Evolutionary conservation across 2,113 vertebrate genomes (phyloP).

Genomic region (Pachycephala philippinensis): DNA sequence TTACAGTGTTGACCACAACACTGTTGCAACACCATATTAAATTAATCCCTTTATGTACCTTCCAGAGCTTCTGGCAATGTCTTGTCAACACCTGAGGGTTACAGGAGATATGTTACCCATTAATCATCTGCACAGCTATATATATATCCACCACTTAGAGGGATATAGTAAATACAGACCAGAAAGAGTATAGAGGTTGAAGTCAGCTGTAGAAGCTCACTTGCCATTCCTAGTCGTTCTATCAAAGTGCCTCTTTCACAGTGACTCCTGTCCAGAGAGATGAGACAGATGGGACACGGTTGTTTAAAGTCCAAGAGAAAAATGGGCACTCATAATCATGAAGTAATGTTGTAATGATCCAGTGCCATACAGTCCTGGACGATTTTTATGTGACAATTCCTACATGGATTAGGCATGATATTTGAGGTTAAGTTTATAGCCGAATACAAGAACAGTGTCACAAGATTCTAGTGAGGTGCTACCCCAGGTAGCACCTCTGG

Average conservation of each 20-base stretch:
- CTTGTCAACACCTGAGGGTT: neutral
- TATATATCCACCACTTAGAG: neutral
- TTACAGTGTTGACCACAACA: neutral
- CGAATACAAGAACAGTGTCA: accelerated
- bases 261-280: neutral
- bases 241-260: neutral
- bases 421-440: neutral
- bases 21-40: neutral
- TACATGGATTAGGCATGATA: neutral
- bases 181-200: neutral
- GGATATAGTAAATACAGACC: neutral
- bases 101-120: neutral
- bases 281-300: neutral
- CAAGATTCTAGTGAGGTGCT: neutral
- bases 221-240: neutral
- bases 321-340: neutral
- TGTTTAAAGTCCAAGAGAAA: neutral
- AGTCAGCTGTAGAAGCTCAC: neutral
- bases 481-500: neutral
- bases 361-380: neutral
- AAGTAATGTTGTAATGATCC: neutral
- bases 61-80: neutral
- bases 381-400: neutral
- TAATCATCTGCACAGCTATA: neutral
- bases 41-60: neutral